Percentiles rank a stretch among this genome's conserved stretches.
Evolutionary conservation across 2,797 vertebrate genomes (phyloP).

Genomic region (Lycodopsis pacificus): DNA sequence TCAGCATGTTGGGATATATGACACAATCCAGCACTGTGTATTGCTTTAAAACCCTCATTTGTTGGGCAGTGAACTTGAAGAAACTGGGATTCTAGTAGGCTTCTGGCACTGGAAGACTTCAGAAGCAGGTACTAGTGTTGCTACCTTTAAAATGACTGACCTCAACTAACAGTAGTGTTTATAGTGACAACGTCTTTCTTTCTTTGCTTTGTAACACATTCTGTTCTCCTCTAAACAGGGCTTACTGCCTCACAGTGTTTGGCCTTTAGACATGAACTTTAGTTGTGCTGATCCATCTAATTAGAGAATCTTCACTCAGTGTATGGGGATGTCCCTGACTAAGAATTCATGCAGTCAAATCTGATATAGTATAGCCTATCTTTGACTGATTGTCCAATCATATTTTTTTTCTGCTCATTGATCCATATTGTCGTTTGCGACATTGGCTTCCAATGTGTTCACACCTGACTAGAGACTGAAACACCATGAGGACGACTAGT

Average conservation of each 20-base stretch:
- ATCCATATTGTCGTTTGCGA: neutral
- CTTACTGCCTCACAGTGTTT: neutral
- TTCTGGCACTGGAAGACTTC: neutral
- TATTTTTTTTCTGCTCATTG: neutral
- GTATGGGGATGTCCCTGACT: neutral
- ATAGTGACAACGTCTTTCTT: neutral
- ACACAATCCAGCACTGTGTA: neutral
- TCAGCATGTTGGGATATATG: conserved; percentile 1
- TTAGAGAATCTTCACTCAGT: neutral
- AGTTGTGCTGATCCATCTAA: neutral
- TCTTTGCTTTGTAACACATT: neutral
- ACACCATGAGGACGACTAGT: too few species aligned
- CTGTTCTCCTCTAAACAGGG: neutral
- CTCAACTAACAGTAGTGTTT: neutral
- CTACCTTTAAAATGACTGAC: neutral
- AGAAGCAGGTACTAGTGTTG: neutral
- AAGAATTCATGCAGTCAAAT: neutral
- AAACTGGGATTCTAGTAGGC: neutral
- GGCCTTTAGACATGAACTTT: neutral
- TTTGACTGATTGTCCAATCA: neutral
- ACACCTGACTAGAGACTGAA: too few species aligned
- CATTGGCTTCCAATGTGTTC: too few species aligned
- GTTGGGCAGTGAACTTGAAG: conserved; percentile 2
- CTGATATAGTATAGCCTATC: neutral
- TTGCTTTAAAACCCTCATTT: neutral